These are phyloP conservation scores for Tetramorium alpestre DNA, from an alignment of 1,140 invertebrate genomes.

Conservation along the genomic window DNA sequence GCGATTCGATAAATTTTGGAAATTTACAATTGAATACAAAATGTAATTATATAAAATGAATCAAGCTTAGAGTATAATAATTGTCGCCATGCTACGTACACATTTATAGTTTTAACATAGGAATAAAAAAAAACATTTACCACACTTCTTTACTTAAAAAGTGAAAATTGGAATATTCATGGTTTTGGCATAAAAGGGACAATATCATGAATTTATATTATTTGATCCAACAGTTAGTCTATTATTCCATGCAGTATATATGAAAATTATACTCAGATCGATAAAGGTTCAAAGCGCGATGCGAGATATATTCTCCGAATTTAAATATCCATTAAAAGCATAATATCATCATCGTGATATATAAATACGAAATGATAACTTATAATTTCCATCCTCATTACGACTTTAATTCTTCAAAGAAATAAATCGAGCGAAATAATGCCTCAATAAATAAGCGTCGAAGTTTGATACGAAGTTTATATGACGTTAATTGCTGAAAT, in stretches of 20 bases:
- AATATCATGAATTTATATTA: too few species aligned
- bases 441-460: not conserved
- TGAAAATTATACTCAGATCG: not conserved
- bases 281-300: not conserved
- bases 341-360: not conserved
- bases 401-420: not conserved
- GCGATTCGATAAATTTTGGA: too few species aligned
- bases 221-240: not conserved
- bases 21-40: too few species aligned
- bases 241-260: not conserved
- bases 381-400: not conserved
- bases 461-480: not conserved
- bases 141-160: too few species aligned
- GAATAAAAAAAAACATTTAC: too few species aligned
- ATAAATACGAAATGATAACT: not conserved
- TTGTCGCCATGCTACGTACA: too few species aligned
- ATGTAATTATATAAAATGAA: too few species aligned
- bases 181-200: too few species aligned
- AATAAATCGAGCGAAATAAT: slow-evolving; percentile 4
- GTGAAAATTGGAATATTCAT: too few species aligned
- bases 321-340: not conserved
- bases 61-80: too few species aligned
- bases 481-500: not conserved
- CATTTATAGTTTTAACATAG: too few species aligned
- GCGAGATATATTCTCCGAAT: not conserved